Conservation (phyloP, 1,140 invertebrate species). For the Ostrea denselamellosa region DNA sequence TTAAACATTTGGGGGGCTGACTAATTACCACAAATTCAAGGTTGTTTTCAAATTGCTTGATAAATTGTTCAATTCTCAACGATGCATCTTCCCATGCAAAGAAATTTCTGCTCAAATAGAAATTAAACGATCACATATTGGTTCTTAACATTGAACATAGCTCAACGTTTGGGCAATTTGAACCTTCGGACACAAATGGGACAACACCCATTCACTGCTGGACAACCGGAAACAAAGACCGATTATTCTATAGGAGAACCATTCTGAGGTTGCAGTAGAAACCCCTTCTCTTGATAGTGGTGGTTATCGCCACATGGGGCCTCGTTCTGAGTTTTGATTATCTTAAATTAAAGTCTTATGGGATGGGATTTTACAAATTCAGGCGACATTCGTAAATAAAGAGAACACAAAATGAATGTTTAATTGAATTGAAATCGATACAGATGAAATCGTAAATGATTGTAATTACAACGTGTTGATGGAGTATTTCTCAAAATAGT, state of each 20-base stretch:
- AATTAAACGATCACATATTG: slow-evolving; percentile 38
- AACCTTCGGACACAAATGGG: slow-evolving; percentile 11
- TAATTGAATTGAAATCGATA: slow-evolving; percentile 39
- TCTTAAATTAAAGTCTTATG: slow-evolving; percentile 25
- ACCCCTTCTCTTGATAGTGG: slow-evolving; percentile 34
- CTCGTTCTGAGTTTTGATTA: slow-evolving; percentile 29
- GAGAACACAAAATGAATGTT: slow-evolving; percentile 30
- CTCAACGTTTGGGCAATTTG: slow-evolving; percentile 37
- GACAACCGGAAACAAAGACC: slow-evolving; percentile 16
- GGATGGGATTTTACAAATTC: slow-evolving; percentile 15
- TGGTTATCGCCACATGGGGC: slow-evolving; percentile 15
- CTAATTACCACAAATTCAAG: slow-evolving; percentile 14
- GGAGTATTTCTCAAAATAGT: slow-evolving; percentile 23
- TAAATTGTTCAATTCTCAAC: slow-evolving; percentile 28
- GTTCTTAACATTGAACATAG: slow-evolving; percentile 19
- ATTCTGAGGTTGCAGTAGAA: background rate
- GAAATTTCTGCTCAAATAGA: slow-evolving; percentile 19
- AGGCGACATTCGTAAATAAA: slow-evolving; percentile 34
- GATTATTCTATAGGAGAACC: slow-evolving; percentile 8
- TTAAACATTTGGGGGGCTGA: slow-evolving; percentile 1
- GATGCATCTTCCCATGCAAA: slow-evolving; percentile 31
- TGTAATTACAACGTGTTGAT: slow-evolving; percentile 24
- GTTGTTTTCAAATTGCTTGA: slow-evolving; percentile 27
- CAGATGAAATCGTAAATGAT: slow-evolving; percentile 29
- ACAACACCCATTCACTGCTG: slow-evolving; percentile 25